Base-by-base conservation (phyloP, 2,113 vertebrate species). In the Dermatemys mawii region DNA sequence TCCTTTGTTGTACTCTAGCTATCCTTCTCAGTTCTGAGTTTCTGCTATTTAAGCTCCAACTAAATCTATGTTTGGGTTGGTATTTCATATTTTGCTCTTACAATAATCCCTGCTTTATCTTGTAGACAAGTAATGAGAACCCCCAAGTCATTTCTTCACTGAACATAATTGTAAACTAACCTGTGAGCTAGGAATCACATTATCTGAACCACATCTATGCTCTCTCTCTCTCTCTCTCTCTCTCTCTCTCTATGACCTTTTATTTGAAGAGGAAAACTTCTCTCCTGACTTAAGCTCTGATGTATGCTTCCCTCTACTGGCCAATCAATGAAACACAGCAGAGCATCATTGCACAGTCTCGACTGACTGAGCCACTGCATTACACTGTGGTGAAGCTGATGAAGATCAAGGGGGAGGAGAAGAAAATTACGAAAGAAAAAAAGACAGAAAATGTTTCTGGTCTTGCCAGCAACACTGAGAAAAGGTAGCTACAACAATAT, bases 11-110 rank as follows among this genome's bases (percentile, higher is more conserved):
- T n/a, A n/a, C n/a, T n/a, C n/a, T n/a, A n/a, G n/a, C n/a, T n/a
- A n/a, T n/a, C n/a, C n/a, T 60, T 35, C 6, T 60, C 29, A 60
- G 29, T 32, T 63, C 60, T 32, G 32, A 35, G 16, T 35, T 63
- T 35, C 32, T 63, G 60, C 70, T 46, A 53, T 5, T 88, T 76
- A 78, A 10, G 1, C 8, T 27, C 84, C 54, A 41, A 1, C 49
- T 6, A 35, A 83, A 55, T 0, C 70, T 41, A 41, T 17, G 60
- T 19, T 16, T 63, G 32, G 60, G 60, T 63, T 3, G 16, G 32
- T n/a, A 63, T 35, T 63, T 63, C 60, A 35, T 63, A n/a, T 63
- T 63, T 60, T 60, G 29, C 29, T 29, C 12, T 60, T 60, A n/a
- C 16, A 63, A 63, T n/a, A 63, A 63, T 63, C 60, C 32, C 10